Base-by-base conservation (phyloP, 1,140 invertebrate species). In the Atta texana region DNA sequence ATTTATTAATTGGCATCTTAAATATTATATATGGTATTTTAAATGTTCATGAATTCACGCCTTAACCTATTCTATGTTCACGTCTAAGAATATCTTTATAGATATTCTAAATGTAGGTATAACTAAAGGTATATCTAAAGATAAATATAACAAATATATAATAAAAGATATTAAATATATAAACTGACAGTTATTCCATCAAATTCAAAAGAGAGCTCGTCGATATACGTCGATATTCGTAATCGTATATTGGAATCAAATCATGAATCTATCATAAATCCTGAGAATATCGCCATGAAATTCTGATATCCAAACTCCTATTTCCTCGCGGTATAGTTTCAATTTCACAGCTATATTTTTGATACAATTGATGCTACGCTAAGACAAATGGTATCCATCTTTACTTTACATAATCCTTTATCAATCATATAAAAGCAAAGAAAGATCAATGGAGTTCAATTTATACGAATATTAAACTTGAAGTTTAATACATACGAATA, bases 221-320 rank as follows among this genome's bases (percentile, higher is more conserved):
- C n/a, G 16, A 72, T 71, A 24, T 75, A 34, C n/a, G 39, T 24
- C 24, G 24, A 24, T 24, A 4, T 59, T 72, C 18, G 28, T 74
- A 84, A 75, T 74, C 69, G 55, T 74, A 84, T 75, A 84, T 59
- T 14, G 44, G 24, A 51, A 84, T 74, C 34, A 72, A 72, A 82
- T 72, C 53, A 74, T 72, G 53, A 82, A 72, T 72, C 34, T 55
- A 53, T 82, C 16, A 72, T 69, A 72, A 74, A 74, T 84, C 55
- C 18, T 74, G 53, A 74, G 14, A 84, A 84, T 61, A 74, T 74
- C 39, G 69, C 8, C 55, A 61, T 61, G 28, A 63, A 51, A 75
- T 44, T 44, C 16, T 44, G 49, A 61, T 51, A 24, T 34, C 55
- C 12, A 21, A 74, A 24, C 14, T 51, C n/a, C 14, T 34, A 74